Base-by-base conservation (phyloP, 1,140 invertebrate genomes). In the Sitobion miscanthi region DNA sequence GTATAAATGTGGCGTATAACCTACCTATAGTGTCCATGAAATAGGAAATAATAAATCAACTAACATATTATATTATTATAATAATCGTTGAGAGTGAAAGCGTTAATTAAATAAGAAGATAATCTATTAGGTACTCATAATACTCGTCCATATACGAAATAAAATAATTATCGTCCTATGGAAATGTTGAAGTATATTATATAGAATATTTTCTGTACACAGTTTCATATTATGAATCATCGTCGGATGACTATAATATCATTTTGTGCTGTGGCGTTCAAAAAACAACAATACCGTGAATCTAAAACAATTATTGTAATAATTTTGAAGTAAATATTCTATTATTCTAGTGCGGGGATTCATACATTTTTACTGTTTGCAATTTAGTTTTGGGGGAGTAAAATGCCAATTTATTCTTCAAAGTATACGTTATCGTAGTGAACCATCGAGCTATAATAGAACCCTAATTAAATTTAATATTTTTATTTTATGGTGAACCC, bases 31-130 rank as follows among this genome's bases (percentile, higher is more conserved):
- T 25, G 42, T 87, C 42, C 25, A 20, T 45, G 5, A 17, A 77
- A n/a, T 30, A 49, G 86, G 86, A 87, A 47, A 87, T 49, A 47
- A 87, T 87, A 87, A 87, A 87, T 87, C 86, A 87, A 87, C 86
- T 87, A 25, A 35, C 25, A 17, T 49, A 87, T n/a, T 47, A n/a
- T 82, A 35, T 14, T 23, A 83, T 62, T 30, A 62, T 77, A n/a
- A n/a, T 77, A 17, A n/a, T 77, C 5, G 85, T 47, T 3, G 25
- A 86, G 42, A 47, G 25, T 17, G 42, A 45, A 86, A 86, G 42
- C 42, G 3, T 30, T 86, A 86, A 86, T 86, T 30, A 86, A 86
- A 86, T 86, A 86, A 86, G 38, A 47, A 30, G 45, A 47, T 85
- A 77, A 77, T 77, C 62, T 77, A 77, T 77, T n/a, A 77, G 62